Evolutionary conservation across 2,113 vertebrate genomes (phyloP), one percentile per base, ranked within the genome.

Genomic region (Seriola dumerili): DNA sequence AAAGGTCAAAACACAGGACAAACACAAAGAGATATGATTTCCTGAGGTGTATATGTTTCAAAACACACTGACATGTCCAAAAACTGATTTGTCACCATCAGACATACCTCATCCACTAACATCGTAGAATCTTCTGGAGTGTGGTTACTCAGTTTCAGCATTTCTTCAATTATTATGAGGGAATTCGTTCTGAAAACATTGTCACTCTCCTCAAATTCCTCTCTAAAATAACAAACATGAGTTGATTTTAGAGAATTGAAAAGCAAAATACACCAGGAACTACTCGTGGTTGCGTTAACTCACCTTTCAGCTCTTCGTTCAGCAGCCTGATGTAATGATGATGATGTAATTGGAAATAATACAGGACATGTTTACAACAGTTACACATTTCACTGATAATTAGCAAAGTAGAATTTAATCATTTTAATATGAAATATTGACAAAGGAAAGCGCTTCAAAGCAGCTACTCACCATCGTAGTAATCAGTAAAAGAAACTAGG

Each of bases 81-180:
- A 42, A 42, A 42, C 34, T 36, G 34, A 42, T 42, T 42, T 42
- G 40, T 42, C 8, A 0, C 1, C 3, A 11, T 72, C 58, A 61
- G 21, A 74, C 69, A 5, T 72, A 89, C 88, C 78, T 89, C 88
- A 40, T 89, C 88, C 44, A 87, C 29, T 3, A 79, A 72, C 8
- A 0, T 0, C 8, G 44, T 34, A n/a, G 23, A 32, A 6, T 25
- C 11, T 14, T 3, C 1, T 29, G 6, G 0, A 12, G 1, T 55
- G 0, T 1, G 3, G 0, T 0, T 10, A 8, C 21, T 32, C 25
- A 84, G 1, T 0, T 8, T 0, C 29, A 50, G 0, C 78, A 84
- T 87, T 69, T 61, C 0, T 0, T 0, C 0, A 13, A 89, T 87
- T 4, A 89, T 13, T 3, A 11, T 0, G 0, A 1, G 0, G 19